Evolutionary conservation across 2,113 vertebrate species (phyloP), one percentile per base, ranked within the genome.

Genomic region (Romanogobio albipinnatus): DNA sequence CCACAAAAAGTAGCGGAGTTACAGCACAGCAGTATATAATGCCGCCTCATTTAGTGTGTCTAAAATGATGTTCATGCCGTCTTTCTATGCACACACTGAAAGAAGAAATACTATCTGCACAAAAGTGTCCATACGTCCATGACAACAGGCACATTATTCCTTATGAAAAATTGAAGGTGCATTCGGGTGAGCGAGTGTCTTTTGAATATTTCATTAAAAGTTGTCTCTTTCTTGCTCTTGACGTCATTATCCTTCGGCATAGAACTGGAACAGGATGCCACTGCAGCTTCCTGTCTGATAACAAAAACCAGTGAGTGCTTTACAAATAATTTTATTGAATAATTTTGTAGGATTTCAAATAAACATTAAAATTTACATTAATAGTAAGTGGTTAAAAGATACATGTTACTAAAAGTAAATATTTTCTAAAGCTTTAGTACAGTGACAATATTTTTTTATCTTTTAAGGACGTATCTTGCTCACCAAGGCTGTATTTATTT

Each of bases 191-290:
- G 73, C 33, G 29, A 51, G 64, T 53, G 36, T 81, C 66, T 83
- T 47, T 49, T 87, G 24, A 85, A 87, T 87, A 85, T 85, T 87
- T 87, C 14, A 87, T 85, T 71, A 82, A 85, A 83, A 64, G 64
- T 84, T 59, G n/a, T 24, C 59, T 84, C 51, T 45, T n/a, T 75
- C 39, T 19, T 51, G 62, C 49, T 7, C 71, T 74, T 36, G 62
- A n/a, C 22, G 29, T 74, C 51, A 64, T 85, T 58, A 66, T 66
- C 39, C 71, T 85, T 84, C 33, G 3, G 59, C 61, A 24, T 76
- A 71, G 49, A 84, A 84, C 49, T 87, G 58, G 82, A 71, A 81
- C 86, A 84, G 68, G 36, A 61, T 81, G 82, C 3, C 70, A 68
- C 29, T 82, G 71, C 47, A n/a, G 58, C 39, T 81, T 66, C 51